Base-by-base conservation (phyloP, 2,113 vertebrate genomes). In the Oophaga pumilio region DNA sequence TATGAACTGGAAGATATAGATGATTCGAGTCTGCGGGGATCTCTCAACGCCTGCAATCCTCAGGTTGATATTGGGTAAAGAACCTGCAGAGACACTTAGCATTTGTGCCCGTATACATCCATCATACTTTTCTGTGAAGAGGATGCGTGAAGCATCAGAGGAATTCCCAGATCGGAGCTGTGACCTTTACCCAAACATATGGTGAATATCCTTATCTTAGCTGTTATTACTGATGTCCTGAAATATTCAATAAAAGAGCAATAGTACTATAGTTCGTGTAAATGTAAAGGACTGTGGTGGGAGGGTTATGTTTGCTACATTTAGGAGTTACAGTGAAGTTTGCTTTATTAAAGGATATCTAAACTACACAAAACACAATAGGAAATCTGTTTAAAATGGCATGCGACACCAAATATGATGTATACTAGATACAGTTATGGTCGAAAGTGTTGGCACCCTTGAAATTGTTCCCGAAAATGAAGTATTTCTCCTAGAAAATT, bases 1-100 rank as follows among this genome's bases (percentile, higher is more conserved):
- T 88, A 84, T 88, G 64, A 88, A 88, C 71, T 87, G 24, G 43
- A 87, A 33, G 86, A 82, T 82, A 74, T 62, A 28, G 79, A 87
- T 82, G 33, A 22, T 50, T 43, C n/a, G 49, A 82, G 33, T 15
- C 53, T 57, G 59, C 73, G 50, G 79, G 87, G 87, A 60, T 52
- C 43, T 60, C 80, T 77, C 33, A 50, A 52, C 49, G 59, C 10
- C 59, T 88, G 20, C 33, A 74, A 83, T 84, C 71, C 87, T 77
- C 57, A 84, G 59, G 60, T 83, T 15, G 71, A 76, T 84, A 73
- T 59, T 88, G 24, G 66, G 26, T 18, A 60, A 83, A 52, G 50
- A 68, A 77, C 69, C 68, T 24, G 81, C 60, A 66, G 86, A 57
- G 68, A 53, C 76, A 79, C 59, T 86, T 86, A 68, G 62, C 85